phyloP scores from a whole-genome alignment of 1,140 invertebrate genomes.

The Papilio xuthus region DNA sequence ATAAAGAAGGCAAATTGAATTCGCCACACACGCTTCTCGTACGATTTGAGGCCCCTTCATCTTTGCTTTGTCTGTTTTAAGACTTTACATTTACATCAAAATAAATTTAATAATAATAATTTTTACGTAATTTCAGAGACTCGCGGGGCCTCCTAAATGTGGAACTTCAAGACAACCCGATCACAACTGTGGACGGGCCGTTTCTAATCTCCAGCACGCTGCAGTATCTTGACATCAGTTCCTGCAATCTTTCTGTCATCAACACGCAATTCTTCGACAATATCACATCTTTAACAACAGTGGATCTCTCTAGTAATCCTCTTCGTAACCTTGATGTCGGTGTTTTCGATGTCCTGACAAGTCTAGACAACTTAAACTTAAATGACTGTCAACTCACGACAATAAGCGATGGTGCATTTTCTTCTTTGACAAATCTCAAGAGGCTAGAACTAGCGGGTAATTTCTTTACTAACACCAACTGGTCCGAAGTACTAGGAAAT shows the following conservation, averaged over 20 bases:
- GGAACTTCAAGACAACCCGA: slow-evolving; percentile 86
- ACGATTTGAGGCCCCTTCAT: slow-evolving; percentile 32
- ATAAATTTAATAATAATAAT: slow-evolving; percentile 14
- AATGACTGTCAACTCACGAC: slow-evolving; percentile 85
- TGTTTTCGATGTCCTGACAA: slow-evolving; percentile 84
- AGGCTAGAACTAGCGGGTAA: slow-evolving; percentile 85
- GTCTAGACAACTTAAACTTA: slow-evolving; percentile 85
- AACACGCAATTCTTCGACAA: slow-evolving; percentile 86
- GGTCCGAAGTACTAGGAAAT: slow-evolving; percentile 83
- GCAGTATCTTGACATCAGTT: slow-evolving; percentile 86
- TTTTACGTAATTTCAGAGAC: slow-evolving; percentile 81
- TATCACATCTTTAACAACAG: slow-evolving; percentile 84
- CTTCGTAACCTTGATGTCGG: slow-evolving; percentile 82
- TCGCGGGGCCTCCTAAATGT: slow-evolving; percentile 86
- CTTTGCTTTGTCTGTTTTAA: slow-evolving; percentile 19
- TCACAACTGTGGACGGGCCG: slow-evolving; percentile 83
- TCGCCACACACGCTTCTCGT: slow-evolving; percentile 48
- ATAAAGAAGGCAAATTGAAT: slow-evolving; percentile 74
- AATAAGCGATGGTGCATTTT: slow-evolving; percentile 83
- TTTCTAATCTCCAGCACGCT: slow-evolving; percentile 85
- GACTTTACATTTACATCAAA: background rate
- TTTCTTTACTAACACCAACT: slow-evolving; percentile 82
- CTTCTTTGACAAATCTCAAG: slow-evolving; percentile 83
- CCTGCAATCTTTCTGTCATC: slow-evolving; percentile 83
- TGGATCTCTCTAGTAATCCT: slow-evolving; percentile 88